A percentile compares a stretch with the other conserved stretches of the same genome.
phyloP scores from a whole-genome alignment of 2,797 vertebrate genomes.

The Myotis myotis region DNA sequence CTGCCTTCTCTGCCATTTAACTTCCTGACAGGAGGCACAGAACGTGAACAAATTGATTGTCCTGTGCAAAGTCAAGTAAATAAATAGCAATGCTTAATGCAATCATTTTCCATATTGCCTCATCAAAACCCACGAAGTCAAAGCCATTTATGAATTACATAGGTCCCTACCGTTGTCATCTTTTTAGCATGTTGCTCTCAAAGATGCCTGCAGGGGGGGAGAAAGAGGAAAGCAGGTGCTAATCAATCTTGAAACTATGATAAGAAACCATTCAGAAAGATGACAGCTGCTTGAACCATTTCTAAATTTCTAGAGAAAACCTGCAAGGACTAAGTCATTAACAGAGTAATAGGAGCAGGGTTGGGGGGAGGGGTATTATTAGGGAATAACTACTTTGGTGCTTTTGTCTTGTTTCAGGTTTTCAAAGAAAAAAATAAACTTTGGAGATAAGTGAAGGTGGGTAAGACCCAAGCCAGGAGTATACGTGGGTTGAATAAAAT shows the following conservation, averaged over 20 bases:
- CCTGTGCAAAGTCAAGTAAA: slow-evolving; percentile 78
- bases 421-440: slow-evolving; percentile 28
- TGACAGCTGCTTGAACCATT: slow-evolving; percentile 46
- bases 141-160: slow-evolving; percentile 68
- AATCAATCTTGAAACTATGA: slow-evolving; percentile 64
- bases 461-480: not conserved
- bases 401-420: slow-evolving; percentile 3
- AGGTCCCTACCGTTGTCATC: slow-evolving; percentile 50
- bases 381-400: not conserved
- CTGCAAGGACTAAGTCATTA: slow-evolving; percentile 63
- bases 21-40: slow-evolving; percentile 69
- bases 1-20: slow-evolving; percentile 61
- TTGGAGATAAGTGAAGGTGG: not conserved
- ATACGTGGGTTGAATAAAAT: not conserved
- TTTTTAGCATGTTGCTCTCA: slow-evolving; percentile 50
- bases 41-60: slow-evolving; percentile 73
- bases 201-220: slow-evolving; percentile 59
- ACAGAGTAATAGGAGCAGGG: not conserved
- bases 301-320: slow-evolving; percentile 51
- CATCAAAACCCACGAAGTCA: slow-evolving; percentile 64
- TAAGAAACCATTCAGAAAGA: slow-evolving; percentile 63
- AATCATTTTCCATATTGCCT: slow-evolving; percentile 76
- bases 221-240: slow-evolving; percentile 47
- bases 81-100: slow-evolving; percentile 77
- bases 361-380: not conserved